These are phyloP conservation scores for Pituophis catenifer DNA, from an alignment of 2,113 vertebrate genomes.

Conservation along the genomic window DNA sequence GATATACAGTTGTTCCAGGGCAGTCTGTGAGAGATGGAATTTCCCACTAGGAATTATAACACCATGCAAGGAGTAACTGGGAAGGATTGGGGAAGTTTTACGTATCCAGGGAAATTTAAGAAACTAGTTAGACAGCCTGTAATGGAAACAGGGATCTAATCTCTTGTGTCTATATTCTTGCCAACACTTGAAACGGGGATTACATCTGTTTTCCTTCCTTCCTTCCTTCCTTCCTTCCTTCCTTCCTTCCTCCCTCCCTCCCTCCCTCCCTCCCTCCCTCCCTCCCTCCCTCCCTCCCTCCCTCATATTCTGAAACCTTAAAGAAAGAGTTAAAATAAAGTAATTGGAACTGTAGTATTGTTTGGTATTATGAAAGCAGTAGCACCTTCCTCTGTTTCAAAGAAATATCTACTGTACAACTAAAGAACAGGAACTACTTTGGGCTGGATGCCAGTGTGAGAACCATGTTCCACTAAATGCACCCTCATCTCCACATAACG, in stretches of 20 bases:
- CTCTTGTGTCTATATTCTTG: background rate
- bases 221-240: too few species aligned
- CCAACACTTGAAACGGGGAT: background rate
- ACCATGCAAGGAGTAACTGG: background rate
- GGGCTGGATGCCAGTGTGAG: background rate
- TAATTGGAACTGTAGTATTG: background rate
- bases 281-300: background rate
- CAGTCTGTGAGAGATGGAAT: background rate
- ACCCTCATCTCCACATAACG: background rate
- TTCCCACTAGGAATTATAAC: background rate
- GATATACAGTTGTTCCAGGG: background rate
- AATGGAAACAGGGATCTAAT: background rate
- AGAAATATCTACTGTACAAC: background rate
- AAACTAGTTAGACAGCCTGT: background rate
- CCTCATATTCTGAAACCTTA: background rate
- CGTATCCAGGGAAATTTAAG: background rate
- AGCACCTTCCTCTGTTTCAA: background rate
- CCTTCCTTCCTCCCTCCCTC: too few species aligned
- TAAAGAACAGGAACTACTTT: background rate
- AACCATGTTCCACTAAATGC: background rate
- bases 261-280: too few species aligned
- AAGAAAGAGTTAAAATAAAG: background rate
- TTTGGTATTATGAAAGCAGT: background rate
- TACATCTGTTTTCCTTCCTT: background rate
- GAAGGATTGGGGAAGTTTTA: background rate